Conservation (phyloP, 2,113 vertebrate species). For the Cebidichthys violaceus region DNA sequence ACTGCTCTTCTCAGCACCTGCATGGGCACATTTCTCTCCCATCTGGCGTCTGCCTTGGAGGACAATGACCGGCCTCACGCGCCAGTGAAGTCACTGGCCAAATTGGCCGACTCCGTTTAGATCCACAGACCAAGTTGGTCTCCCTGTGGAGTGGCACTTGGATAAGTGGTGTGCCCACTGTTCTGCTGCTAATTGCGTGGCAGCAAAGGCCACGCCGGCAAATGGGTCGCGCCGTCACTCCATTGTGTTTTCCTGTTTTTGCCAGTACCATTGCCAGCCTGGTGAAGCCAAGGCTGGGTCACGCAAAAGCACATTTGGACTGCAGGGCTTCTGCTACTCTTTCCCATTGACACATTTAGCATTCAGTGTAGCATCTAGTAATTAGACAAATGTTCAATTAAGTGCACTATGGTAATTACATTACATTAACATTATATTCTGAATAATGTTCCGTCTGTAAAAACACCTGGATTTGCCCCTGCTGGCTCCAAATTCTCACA, state of each 20-base stretch:
- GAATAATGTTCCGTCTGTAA: constrained; percentile 27
- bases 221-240: constrained; percentile 38
- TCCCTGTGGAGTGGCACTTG: constrained; percentile 54
- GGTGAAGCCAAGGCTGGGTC: constrained; percentile 6
- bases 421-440: constrained; percentile 26
- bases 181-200: constrained; percentile 56
- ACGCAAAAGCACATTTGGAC: constrained; percentile 25
- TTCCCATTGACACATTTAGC: constrained; percentile 3
- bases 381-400: constrained; percentile 26
- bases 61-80: constrained; percentile 52
- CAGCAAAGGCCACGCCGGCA: constrained; percentile 40
- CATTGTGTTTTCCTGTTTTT: constrained; percentile 44
- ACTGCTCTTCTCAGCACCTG: constrained; percentile 53
- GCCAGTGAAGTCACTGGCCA: constrained; percentile 42
- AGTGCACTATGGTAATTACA: constrained; percentile 25
- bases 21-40: constrained; percentile 37
- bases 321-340: not conserved
- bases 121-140: constrained; percentile 56
- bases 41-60: constrained; percentile 57
- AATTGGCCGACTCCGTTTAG: constrained; percentile 58
- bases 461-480: constrained; percentile 44
- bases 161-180: constrained; percentile 48
- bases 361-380: constrained; percentile 9
- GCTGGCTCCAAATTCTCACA: not conserved
- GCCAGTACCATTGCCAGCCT: constrained; percentile 25